phyloP scores from a whole-genome alignment of 2,888 invertebrate species.

The Trissolcus japonicus region DNA sequence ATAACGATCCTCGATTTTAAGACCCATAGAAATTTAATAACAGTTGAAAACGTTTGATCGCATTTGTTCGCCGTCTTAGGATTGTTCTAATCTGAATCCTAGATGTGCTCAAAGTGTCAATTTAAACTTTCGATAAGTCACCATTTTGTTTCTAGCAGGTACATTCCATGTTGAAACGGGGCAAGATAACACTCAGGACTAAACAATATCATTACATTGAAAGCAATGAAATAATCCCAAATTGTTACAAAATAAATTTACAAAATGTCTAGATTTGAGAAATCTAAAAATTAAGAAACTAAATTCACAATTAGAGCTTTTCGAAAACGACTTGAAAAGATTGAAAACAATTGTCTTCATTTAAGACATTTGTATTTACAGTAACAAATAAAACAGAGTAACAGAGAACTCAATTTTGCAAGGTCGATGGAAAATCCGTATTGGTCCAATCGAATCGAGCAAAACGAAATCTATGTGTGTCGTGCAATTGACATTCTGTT shows the following conservation, averaged over 20 bases:
- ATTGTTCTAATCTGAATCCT: conserved; percentile 8
- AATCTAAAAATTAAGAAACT: too few relatives aligned
- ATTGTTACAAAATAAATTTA: too few relatives aligned
- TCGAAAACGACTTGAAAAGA: too few relatives aligned
- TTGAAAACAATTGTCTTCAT: too few relatives aligned
- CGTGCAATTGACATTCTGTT: conserved; percentile 65
- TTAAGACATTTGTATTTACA: too few relatives aligned
- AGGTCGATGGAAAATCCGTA: conserved; percentile 35
- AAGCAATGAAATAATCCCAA: too few relatives aligned
- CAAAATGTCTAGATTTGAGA: too few relatives aligned
- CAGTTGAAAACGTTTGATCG: conserved; percentile 2
- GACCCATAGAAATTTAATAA: conserved; percentile 9
- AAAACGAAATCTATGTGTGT: conserved; percentile 53
- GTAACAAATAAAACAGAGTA: too few relatives aligned
- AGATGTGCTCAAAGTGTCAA: conserved; percentile 28
- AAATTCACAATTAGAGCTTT: too few relatives aligned
- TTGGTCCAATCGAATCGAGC: conserved; percentile 58
- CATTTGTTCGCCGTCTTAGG: conserved; percentile 7
- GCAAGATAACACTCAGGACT: too few relatives aligned
- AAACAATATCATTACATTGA: too few relatives aligned
- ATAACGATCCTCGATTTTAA: background rate
- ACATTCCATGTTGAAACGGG: background rate
- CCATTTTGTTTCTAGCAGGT: background rate
- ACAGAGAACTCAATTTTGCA: conserved; percentile 31
- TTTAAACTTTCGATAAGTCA: conserved; percentile 23